Base-by-base conservation (phyloP, 2,888 invertebrate species). In the Andrena flavipes region DNA sequence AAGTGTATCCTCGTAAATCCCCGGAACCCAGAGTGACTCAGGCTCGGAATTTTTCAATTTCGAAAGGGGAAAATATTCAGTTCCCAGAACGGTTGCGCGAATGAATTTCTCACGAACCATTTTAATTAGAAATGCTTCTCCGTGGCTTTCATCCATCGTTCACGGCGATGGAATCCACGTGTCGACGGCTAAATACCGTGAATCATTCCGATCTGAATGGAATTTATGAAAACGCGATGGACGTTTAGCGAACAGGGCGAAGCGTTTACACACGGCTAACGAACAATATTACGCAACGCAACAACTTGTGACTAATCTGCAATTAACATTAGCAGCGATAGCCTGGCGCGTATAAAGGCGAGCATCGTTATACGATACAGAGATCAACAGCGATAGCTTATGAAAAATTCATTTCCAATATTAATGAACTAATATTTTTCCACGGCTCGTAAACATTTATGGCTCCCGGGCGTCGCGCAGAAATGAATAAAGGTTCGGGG, bases 1-100 rank as follows among this genome's bases (percentile, higher is more conserved):
- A 59, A 59, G 78, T 26, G 2, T 77, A 69, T 49, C 63, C 56
- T 33, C 63, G 68, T 69, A 26, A 77, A 77, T 79, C 26, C 68
- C 54, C 49, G 2, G 16, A 69, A 4, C 4, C n/a, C 29, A 29
- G 10, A 29, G 10, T 78, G 70, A 79, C 3, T 70, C 79, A 71
- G 7, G 8, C 2, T 26, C 6, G 49, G 64, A 51, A 59, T 49
- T 35, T 51, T 16, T 70, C n/a, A 0, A 0, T 79, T 77, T 79
- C 79, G 78, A 78, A 59, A 64, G 30, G 35, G 49, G 26, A 49
- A 69, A 48, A 29, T 20, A 16, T 33, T 4, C 30, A 20, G 49
- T 79, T 78, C 69, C 35, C 29, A 8, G 78, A 70, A 78, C 13
- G 13, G 8, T 65, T 26, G 26, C 29, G 35, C 13, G 26, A 16